A percentile compares a stretch with the other conserved stretches of the same genome.
Conservation (phyloP, 2,888 invertebrate genomes). For the Boloria euphrosyne region DNA sequence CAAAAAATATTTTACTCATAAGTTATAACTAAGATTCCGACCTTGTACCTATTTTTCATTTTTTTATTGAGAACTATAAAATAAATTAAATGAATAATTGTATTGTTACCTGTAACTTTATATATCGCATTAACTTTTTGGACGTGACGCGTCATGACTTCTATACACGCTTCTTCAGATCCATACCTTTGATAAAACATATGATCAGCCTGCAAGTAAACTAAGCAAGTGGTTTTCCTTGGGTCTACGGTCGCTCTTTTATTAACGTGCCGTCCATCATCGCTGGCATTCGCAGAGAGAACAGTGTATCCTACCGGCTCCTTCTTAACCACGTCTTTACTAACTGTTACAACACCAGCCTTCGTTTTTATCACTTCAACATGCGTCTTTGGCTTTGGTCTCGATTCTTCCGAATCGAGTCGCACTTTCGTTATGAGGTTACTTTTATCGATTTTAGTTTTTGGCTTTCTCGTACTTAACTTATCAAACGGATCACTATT, state of each 20-base stretch:
- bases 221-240: slow-evolving; percentile 95
- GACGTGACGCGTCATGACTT: slow-evolving; percentile 96
- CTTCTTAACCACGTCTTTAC: slow-evolving; percentile 84
- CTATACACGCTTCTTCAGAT: slow-evolving; percentile 96
- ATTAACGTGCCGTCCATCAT: slow-evolving; percentile 83
- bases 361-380: slow-evolving; percentile 86
- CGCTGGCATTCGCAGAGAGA: slow-evolving; percentile 73
- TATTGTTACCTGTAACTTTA: slow-evolving; percentile 87
- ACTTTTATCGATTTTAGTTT: slow-evolving; percentile 79
- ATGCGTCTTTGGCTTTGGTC: slow-evolving; percentile 86
- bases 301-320: slow-evolving; percentile 77
- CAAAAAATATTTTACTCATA: slow-evolving; percentile 8
- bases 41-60: neutral
- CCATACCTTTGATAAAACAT: slow-evolving; percentile 97
- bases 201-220: slow-evolving; percentile 98
- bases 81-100: neutral
- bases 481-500: slow-evolving; percentile 81
- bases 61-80: neutral
- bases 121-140: slow-evolving; percentile 96
- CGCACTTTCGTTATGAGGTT: slow-evolving; percentile 80
- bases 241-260: slow-evolving; percentile 89
- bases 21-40: neutral
- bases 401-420: slow-evolving; percentile 77
- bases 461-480: slow-evolving; percentile 72
- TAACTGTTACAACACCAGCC: slow-evolving; percentile 84